Percentiles rank a stretch among this genome's conserved stretches.
phyloP scores from a whole-genome alignment of 2,113 vertebrate species.

The Herpetotheres cachinnans region DNA sequence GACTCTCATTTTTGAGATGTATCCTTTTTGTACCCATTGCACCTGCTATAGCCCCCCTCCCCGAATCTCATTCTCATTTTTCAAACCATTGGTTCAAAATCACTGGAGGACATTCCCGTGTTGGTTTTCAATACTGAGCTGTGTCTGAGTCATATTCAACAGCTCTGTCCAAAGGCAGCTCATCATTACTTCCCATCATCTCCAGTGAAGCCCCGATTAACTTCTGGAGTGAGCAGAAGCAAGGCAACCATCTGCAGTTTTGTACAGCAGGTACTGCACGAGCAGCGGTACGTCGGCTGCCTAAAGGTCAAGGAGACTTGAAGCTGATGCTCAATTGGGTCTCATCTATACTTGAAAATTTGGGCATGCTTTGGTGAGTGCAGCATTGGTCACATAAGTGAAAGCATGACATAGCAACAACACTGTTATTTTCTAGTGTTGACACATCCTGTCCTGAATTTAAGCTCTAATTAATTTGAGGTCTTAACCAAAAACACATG shows the following conservation, averaged over 20 bases:
- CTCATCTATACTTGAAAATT: neutral
- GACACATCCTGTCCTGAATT: neutral
- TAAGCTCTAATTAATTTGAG: neutral
- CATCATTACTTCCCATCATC: neutral
- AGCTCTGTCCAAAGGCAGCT: neutral
- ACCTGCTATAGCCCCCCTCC: neutral
- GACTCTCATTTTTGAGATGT: neutral
- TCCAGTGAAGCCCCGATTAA: neutral
- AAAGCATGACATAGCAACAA: neutral
- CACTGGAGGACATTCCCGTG: accelerated
- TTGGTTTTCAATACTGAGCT: neutral
- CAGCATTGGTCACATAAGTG: neutral
- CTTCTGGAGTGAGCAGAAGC: neutral
- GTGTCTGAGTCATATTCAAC: neutral
- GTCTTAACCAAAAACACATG: neutral
- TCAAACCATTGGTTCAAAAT: neutral
- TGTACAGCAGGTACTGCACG: neutral
- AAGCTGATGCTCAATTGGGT: neutral
- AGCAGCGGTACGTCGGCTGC: neutral
- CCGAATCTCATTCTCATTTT: neutral
- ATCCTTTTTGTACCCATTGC: neutral
- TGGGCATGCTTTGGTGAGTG: accelerated
- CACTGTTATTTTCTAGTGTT: neutral
- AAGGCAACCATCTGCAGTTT: neutral
- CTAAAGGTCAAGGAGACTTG: neutral